Percentiles rank a stretch among this genome's conserved stretches.
phyloP scores from a whole-genome alignment of 2,888 invertebrate genomes.

The Cerceris rybyensis region DNA sequence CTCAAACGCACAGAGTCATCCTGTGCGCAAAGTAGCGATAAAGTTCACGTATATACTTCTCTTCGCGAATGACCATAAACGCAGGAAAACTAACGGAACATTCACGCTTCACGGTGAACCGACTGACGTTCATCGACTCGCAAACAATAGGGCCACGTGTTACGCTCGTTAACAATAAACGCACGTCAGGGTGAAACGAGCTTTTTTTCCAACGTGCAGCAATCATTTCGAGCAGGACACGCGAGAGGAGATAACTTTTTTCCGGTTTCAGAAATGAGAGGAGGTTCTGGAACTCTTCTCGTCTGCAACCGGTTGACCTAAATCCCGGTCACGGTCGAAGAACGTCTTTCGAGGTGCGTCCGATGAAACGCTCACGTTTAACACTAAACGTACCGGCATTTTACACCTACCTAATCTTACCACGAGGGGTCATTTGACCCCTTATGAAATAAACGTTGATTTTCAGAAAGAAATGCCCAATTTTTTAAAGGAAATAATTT shows the following conservation, averaged over 20 bases:
- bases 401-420: too few relatives aligned
- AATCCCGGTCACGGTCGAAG: slow-evolving; percentile 79
- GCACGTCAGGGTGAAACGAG: slow-evolving; percentile 30
- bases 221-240: slow-evolving; percentile 66
- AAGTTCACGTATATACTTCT: neutral
- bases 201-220: slow-evolving; percentile 4
- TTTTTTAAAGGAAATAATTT: too few relatives aligned
- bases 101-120: slow-evolving; percentile 14
- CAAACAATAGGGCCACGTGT: slow-evolving; percentile 52
- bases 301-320: slow-evolving; percentile 78
- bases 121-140: slow-evolving; percentile 11
- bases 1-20: too few relatives aligned
- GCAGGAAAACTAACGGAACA: slow-evolving; percentile 45
- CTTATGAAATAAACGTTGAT: too few relatives aligned
- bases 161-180: slow-evolving; percentile 48
- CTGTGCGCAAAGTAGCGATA: neutral
- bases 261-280: slow-evolving; percentile 51
- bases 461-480: too few relatives aligned
- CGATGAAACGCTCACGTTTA: too few relatives aligned
- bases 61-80: neutral
- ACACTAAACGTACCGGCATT: too few relatives aligned
- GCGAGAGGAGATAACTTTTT: slow-evolving; percentile 53
- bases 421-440: too few relatives aligned
- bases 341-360: slow-evolving; percentile 41
- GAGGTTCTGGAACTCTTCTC: slow-evolving; percentile 55